A percentile compares a stretch with the other conserved stretches of the same genome.
Conservation (phyloP, 2,888 invertebrate species). For the Shargacucullia verbasci region DNA sequence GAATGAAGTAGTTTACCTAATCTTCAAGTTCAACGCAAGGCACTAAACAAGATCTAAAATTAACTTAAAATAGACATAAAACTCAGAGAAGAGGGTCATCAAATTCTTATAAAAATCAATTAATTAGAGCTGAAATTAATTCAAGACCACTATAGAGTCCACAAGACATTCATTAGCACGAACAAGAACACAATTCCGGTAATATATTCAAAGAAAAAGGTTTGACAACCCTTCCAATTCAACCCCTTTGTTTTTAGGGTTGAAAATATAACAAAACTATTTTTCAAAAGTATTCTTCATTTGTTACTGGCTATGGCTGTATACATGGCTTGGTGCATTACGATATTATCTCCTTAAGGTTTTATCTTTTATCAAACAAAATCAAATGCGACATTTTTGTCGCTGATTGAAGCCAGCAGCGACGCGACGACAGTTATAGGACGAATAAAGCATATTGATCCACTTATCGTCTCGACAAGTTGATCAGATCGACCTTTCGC, state of each 20-base stretch:
- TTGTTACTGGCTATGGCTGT: too few species aligned
- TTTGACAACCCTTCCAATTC: constrained; percentile 59
- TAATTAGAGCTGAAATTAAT: constrained; percentile 75
- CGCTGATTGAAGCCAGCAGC: too few species aligned
- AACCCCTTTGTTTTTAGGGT: constrained; percentile 46
- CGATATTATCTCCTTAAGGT: too few species aligned
- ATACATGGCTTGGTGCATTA: too few species aligned
- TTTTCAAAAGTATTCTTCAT: too few species aligned
- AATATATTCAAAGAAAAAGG: constrained; percentile 85
- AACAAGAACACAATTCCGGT: constrained; percentile 78
- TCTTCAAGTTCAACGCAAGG: too few species aligned
- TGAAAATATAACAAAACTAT: constrained; percentile 21
- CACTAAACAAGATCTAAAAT: too few species aligned
- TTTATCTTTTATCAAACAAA: too few species aligned
- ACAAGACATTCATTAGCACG: constrained; percentile 81
- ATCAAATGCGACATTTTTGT: too few species aligned
- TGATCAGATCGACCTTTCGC: constrained; percentile 8
- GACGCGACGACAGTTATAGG: not conserved
- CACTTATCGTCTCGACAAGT: constrained; percentile 13
- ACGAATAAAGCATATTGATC: constrained; percentile 18
- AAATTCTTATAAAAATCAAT: constrained; percentile 72
- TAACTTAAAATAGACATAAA: constrained; percentile 13
- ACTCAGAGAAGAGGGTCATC: constrained; percentile 40
- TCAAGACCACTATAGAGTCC: constrained; percentile 62
- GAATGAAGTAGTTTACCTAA: too few species aligned